Evolutionary conservation across 2,888 invertebrate genomes (phyloP).

Genomic region (Steinernema hermaphroditum): DNA sequence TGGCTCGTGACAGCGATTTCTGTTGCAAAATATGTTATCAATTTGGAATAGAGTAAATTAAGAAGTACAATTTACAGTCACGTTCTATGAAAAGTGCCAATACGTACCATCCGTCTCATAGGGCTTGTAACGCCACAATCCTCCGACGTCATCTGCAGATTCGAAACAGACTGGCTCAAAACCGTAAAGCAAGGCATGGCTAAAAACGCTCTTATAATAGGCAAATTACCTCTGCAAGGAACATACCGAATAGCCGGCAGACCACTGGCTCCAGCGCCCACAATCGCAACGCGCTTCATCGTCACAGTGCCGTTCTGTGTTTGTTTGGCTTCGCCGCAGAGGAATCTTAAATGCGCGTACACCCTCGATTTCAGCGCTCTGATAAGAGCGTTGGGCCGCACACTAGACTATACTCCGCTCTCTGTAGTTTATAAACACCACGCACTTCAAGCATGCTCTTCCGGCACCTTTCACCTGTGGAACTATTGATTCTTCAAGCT

Average conservation of each 20-base stretch:
- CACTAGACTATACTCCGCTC: slow-evolving; percentile 24
- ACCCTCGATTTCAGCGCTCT: neutral
- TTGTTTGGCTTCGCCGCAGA: slow-evolving; percentile 10
- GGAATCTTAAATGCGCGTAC: slow-evolving; percentile 27
- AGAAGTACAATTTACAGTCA: too few relatives aligned
- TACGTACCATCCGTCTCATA: slow-evolving; percentile 37
- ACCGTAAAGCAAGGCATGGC: slow-evolving; percentile 57
- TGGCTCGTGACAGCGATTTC: too few relatives aligned
- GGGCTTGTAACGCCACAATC: slow-evolving; percentile 62
- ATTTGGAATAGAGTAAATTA: too few relatives aligned
- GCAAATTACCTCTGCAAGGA: neutral
- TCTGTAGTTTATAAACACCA: neutral
- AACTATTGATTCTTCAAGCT: too few relatives aligned
- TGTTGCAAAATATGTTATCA: too few relatives aligned
- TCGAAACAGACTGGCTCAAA: slow-evolving; percentile 64
- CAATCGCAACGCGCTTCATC: slow-evolving; percentile 33
- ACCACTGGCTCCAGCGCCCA: slow-evolving; percentile 37
- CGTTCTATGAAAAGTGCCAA: neutral
- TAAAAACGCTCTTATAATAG: slow-evolving; percentile 28
- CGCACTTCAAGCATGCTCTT: too few relatives aligned
- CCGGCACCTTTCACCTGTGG: too few relatives aligned
- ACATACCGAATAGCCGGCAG: slow-evolving; percentile 32
- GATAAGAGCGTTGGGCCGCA: slow-evolving; percentile 20
- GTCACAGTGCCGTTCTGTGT: neutral
- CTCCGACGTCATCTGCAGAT: slow-evolving; percentile 62